A percentile compares a stretch with the other conserved stretches of the same genome.
These are phyloP conservation scores for Cosmia trapezina DNA, from an alignment of 2,888 invertebrate species.

Conservation along the genomic window DNA sequence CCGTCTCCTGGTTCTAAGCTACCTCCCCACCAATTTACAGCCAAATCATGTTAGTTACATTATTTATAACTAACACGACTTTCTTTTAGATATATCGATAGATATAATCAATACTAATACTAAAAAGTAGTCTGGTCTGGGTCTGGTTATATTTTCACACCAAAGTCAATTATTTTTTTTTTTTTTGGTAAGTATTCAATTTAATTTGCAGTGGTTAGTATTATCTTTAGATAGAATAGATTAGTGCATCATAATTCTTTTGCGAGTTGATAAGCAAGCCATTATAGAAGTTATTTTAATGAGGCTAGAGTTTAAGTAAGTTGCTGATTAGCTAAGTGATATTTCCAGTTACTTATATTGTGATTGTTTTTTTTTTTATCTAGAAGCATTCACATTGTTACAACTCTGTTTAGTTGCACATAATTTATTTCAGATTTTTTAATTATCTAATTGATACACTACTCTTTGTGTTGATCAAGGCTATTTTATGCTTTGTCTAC, in stretches of 20 bases:
- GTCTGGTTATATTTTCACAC: neutral
- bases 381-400: constrained; percentile 22
- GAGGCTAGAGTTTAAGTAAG: too few relatives aligned
- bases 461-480: neutral
- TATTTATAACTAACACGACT: too few relatives aligned
- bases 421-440: neutral
- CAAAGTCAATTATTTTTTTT: too few relatives aligned
- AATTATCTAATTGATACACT: constrained; percentile 3
- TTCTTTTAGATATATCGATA: too few relatives aligned
- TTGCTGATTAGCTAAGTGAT: constrained; percentile 30
- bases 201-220: neutral
- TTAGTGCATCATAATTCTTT: constrained; percentile 21
- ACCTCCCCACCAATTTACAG: too few relatives aligned
- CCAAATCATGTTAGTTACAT: too few relatives aligned
- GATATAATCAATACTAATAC: neutral
- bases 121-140: neutral
- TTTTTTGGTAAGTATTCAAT: too few relatives aligned
- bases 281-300: constrained; percentile 29
- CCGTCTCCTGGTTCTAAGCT: too few relatives aligned
- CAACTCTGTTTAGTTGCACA: constrained; percentile 5
- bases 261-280: constrained; percentile 35
- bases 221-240: constrained; percentile 12
- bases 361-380: constrained; percentile 20
- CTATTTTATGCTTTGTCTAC: neutral
- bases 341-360: constrained; percentile 1